A percentile compares a stretch with the other conserved stretches of the same genome.
These are phyloP conservation scores for Trichomycterus rosablanca DNA, from an alignment of 2,113 vertebrate species.

Conservation along the genomic window DNA sequence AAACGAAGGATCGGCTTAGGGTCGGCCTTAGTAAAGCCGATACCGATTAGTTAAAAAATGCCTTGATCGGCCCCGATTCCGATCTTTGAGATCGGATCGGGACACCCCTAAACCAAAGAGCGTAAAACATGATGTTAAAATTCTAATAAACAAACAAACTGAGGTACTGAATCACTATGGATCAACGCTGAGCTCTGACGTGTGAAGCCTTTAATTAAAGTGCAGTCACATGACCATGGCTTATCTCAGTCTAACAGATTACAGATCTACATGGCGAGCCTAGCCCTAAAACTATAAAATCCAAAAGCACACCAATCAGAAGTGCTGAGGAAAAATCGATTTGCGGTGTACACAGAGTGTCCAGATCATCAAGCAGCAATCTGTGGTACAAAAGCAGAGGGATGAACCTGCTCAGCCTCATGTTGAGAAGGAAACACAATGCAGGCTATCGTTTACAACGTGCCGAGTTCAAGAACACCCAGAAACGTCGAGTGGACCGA, in stretches of 20 bases:
- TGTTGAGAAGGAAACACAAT: not conserved
- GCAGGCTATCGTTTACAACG: not conserved
- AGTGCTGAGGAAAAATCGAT: not conserved
- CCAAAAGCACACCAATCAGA: not conserved
- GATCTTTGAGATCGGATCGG: too few relatives aligned
- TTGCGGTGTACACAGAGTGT: not conserved
- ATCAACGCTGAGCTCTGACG: too few relatives aligned
- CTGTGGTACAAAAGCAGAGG: not conserved
- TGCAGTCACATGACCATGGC: slow-evolving; percentile 27
- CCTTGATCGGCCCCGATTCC: too few relatives aligned
- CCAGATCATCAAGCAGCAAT: not conserved
- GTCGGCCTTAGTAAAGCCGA: too few relatives aligned
- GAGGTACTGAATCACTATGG: too few relatives aligned
- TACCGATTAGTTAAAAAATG: too few relatives aligned
- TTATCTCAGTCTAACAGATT: slow-evolving; percentile 25
- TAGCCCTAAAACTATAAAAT: not conserved
- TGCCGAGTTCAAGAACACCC: not conserved
- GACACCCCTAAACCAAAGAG: too few relatives aligned
- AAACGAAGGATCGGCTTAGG: too few relatives aligned
- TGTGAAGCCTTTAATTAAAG: slow-evolving; percentile 7
- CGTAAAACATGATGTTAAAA: too few relatives aligned
- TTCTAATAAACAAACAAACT: too few relatives aligned
- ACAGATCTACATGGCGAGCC: slow-evolving; percentile 1
- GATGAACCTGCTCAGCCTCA: not conserved
- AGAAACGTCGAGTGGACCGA: not conserved